Evolutionary conservation across 1,140 invertebrate species (phyloP).

Genomic region (Drosophila lacteicornis): DNA sequence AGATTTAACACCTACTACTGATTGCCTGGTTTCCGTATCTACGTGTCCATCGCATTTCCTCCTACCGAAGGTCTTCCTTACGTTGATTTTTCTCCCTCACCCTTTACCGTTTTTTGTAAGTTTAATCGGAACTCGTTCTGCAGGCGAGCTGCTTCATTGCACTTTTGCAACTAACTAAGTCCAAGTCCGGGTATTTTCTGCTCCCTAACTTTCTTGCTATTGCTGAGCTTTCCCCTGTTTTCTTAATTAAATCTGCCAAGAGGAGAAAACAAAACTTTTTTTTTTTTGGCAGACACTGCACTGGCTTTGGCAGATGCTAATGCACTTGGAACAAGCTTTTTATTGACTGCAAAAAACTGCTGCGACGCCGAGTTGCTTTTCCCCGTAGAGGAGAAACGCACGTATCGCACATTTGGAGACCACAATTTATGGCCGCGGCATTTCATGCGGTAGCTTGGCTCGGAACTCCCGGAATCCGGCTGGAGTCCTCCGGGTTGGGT

Average conservation of each 20-base stretch:
- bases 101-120: conserved; percentile 18
- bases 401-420: conserved; percentile 59
- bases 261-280: conserved; percentile 7
- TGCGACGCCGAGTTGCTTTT: conserved; percentile 28
- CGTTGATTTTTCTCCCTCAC: not conserved
- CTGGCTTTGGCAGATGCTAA: conserved; percentile 47
- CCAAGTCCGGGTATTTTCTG: conserved; percentile 12
- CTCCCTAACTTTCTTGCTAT: conserved; percentile 6
- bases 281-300: conserved; percentile 45
- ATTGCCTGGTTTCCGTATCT: conserved; percentile 8
- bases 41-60: conserved; percentile 10
- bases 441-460: not conserved
- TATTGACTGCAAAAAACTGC: conserved; percentile 41
- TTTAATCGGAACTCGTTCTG: conserved; percentile 54
- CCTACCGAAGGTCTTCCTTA: not conserved
- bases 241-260: conserved; percentile 58
- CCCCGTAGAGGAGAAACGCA: conserved; percentile 26
- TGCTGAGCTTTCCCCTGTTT: conserved; percentile 9
- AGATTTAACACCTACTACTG: not conserved
- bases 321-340: conserved; percentile 56
- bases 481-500: conserved; percentile 6
- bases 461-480: not conserved
- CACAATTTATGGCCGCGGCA: conserved; percentile 60
- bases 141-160: conserved; percentile 17
- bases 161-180: conserved; percentile 16